Evolutionary conservation across 2,113 vertebrate species (phyloP), one percentile per base, ranked within the genome.

Genomic region (Paradisaea rubra): DNA sequence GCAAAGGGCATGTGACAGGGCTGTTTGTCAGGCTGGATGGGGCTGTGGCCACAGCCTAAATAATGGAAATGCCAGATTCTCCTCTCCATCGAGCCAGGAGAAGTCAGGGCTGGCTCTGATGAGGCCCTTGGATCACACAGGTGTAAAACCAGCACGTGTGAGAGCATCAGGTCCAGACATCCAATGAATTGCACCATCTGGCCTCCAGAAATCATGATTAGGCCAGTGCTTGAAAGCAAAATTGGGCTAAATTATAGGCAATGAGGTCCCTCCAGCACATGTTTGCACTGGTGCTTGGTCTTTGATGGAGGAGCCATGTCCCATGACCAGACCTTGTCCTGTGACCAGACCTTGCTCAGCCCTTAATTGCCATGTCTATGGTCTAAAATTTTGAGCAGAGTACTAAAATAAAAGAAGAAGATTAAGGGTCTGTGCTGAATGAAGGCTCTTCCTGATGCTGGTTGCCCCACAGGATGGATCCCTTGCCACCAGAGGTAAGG

Each of bases 11-110:
- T 56, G 74, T 91, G 91, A 78, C 72, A 49, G 79, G 50, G 86
- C 60, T 93, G 52, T 28, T 86, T 87, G 93, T 79, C 64, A 89
- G 86, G 52, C 47, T 94, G 88, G 13, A 82, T 42, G 53, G 88
- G 83, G 52, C 77, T 8, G 1, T 65, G 78, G 24, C 73, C 76
- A 7, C 23, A 6, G 30, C n/a, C 31, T 68, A 25, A 81, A 71
- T 66, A 16, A 80, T 68, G 54, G 70, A 74, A 91, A 79, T 0
- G 10, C 47, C 61, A 73, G 35, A 84, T 86, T 92, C 53, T 71
- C 19, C 64, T 74, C 60, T 72, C 41, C n/a, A 16, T 6, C 1
- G 6, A 71, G 39, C 27, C 44, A 13, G 42, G 41, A 68, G 39
- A 78, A 88, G 45, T 66, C 85, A 87, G 52, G 21, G 37, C 39